phyloP scores from a whole-genome alignment of 2,797 vertebrate species.

The Phrynocephalus forsythii region DNA sequence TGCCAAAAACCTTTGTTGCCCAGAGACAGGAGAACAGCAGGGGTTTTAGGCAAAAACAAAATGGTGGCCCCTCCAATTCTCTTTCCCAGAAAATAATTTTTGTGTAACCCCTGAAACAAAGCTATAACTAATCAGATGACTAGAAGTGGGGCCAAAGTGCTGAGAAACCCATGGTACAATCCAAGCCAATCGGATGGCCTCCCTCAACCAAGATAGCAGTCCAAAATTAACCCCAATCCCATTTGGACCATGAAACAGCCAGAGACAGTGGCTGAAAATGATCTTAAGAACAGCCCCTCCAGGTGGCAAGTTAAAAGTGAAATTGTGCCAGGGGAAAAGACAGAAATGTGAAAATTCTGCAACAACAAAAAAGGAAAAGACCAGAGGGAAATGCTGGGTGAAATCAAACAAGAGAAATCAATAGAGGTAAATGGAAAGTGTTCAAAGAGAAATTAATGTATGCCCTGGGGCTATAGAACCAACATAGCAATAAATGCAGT shows the following conservation, averaged over 20 bases:
- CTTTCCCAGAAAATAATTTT: neutral
- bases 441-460: conserved; percentile 66
- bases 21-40: neutral
- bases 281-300: neutral
- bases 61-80: neutral
- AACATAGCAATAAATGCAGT: conserved; percentile 46
- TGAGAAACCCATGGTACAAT: neutral
- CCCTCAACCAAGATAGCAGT: neutral
- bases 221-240: neutral
- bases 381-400: conserved; percentile 45
- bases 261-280: neutral
- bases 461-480: conserved; percentile 53
- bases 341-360: conserved; percentile 59
- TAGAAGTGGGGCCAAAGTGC: neutral
- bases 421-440: conserved; percentile 66
- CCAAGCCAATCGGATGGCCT: neutral
- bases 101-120: neutral
- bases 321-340: conserved; percentile 65
- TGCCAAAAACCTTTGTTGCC: neutral
- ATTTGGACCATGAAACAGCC: neutral
- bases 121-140: neutral
- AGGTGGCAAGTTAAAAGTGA: conserved; percentile 1
- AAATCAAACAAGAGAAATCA: conserved; percentile 66
- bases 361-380: conserved; percentile 50
- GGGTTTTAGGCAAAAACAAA: neutral